Conservation (phyloP, 2,888 invertebrate genomes). For the Julus scandinavius region DNA sequence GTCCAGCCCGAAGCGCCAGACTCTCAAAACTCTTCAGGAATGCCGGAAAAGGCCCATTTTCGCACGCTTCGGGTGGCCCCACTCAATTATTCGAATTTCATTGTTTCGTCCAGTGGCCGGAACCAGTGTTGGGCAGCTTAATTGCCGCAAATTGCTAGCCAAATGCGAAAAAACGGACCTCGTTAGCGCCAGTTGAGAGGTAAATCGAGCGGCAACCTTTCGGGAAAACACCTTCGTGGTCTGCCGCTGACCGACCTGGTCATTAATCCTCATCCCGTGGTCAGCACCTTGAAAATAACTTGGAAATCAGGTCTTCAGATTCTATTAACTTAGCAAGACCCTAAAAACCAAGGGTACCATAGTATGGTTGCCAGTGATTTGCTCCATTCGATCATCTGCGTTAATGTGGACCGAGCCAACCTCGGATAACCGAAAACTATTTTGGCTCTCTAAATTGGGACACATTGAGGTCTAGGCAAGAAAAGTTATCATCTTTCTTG, state of each 20-base stretch:
- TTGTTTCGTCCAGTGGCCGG: not conserved
- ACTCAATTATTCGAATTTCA: not conserved
- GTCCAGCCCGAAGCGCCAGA: not conserved
- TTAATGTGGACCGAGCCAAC: too few relatives aligned
- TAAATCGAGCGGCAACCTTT: not conserved
- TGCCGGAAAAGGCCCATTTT: not conserved
- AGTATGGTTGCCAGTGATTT: not conserved
- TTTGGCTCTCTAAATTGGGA: too few relatives aligned
- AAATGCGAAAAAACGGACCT: not conserved
- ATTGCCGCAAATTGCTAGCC: not conserved
- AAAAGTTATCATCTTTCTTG: too few relatives aligned
- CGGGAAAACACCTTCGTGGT: not conserved
- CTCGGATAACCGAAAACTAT: too few relatives aligned
- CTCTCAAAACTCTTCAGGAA: not conserved
- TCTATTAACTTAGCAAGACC: not conserved
- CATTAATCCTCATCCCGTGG: not conserved
- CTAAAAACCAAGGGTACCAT: not conserved
- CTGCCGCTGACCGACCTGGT: not conserved
- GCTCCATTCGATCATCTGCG: not conserved
- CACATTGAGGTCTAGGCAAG: too few relatives aligned
- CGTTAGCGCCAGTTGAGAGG: not conserved
- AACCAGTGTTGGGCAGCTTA: not conserved
- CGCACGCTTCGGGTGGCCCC: not conserved
- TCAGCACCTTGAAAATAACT: not conserved
- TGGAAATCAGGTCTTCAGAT: not conserved